Evolutionary conservation across 2,113 vertebrate genomes (phyloP).

Genomic region (Sialia sialis): DNA sequence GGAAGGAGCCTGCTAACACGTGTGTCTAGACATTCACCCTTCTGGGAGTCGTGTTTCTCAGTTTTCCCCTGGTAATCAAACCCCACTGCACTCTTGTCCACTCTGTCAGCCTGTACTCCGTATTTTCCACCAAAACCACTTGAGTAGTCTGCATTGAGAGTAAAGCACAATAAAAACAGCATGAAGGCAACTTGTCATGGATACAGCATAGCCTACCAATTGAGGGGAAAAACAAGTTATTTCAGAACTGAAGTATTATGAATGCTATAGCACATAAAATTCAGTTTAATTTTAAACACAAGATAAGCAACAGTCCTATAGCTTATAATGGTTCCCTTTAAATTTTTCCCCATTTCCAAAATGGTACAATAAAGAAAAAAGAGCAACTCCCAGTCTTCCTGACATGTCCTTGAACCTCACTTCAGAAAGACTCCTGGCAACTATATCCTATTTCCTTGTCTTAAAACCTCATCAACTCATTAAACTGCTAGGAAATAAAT

Average conservation of each 20-base stretch:
- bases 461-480: neutral
- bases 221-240: neutral
- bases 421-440: neutral
- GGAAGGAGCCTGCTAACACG: neutral
- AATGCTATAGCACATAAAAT: neutral
- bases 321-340: neutral
- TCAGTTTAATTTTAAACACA: neutral
- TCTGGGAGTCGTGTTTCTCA: slow-evolving; percentile 92
- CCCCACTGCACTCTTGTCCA: slow-evolving; percentile 93
- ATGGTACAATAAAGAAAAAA: neutral
- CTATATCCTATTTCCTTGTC: neutral
- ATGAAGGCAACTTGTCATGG: neutral
- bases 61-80: slow-evolving; percentile 96
- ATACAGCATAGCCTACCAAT: neutral
- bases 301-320: neutral
- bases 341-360: neutral
- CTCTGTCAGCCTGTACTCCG: slow-evolving; percentile 89
- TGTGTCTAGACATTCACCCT: slow-evolving; percentile 77
- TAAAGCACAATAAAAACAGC: neutral
- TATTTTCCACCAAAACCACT: slow-evolving; percentile 93
- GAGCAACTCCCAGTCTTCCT: neutral
- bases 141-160: slow-evolving; percentile 79
- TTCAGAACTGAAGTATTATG: neutral
- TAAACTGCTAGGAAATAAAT: neutral
- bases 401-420: neutral